Percentiles rank a stretch among this genome's conserved stretches.
These are phyloP conservation scores for Tanytarsus gracilentus DNA, from an alignment of 2,888 invertebrate genomes.

Conservation along the genomic window DNA sequence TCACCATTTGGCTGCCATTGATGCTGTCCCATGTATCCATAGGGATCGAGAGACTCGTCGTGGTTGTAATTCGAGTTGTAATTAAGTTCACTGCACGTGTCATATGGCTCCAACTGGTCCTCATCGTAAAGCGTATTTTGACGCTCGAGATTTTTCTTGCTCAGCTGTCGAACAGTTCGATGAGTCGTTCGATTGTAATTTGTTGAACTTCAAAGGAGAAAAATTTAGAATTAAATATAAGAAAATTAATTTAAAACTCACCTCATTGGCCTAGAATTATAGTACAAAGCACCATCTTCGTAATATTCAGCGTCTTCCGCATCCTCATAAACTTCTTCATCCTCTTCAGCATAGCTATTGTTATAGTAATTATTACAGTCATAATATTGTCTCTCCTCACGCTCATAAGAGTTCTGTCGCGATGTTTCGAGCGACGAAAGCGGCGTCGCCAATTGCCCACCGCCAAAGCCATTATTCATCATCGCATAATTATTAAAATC, in stretches of 20 bases:
- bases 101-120: conserved; percentile 19
- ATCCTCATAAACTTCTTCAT: conserved; percentile 27
- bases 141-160: conserved; percentile 58
- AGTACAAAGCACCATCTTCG: conserved; percentile 55
- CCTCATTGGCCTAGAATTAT: conserved; percentile 66
- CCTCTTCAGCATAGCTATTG: conserved; percentile 10
- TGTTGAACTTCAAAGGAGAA: background rate
- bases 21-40: conserved; percentile 46
- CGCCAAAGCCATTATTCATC: conserved; percentile 6
- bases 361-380: conserved; percentile 30
- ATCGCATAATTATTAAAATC: conserved; percentile 74
- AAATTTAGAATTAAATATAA: background rate
- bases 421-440: conserved; percentile 65
- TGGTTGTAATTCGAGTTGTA: conserved; percentile 47
- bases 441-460: conserved; percentile 30
- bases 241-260: background rate
- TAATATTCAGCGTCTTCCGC: conserved; percentile 42
- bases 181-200: conserved; percentile 9
- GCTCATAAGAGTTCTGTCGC: conserved; percentile 73
- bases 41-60: conserved; percentile 58
- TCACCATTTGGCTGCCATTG: background rate
- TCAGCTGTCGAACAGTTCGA: conserved; percentile 32
- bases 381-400: conserved; percentile 55
- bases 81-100: conserved; percentile 22
- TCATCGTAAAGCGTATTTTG: conserved; percentile 67